Evolutionary conservation across 1,140 invertebrate genomes (phyloP), one percentile per base, ranked within the genome.

Genomic region (Drosophila littoralis): DNA sequence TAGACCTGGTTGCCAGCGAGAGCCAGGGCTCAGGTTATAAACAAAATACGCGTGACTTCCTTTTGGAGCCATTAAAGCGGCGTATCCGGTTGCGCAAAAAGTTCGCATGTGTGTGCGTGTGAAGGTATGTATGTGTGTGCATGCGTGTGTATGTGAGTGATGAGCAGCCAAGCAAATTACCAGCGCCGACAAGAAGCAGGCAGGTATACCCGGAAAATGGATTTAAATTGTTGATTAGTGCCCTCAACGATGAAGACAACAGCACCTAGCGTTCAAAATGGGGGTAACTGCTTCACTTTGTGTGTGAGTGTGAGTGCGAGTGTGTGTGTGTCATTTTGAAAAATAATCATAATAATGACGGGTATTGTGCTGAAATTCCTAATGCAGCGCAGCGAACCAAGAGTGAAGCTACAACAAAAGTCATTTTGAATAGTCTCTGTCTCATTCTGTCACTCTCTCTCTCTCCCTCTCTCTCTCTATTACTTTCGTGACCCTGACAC

Each of bases 11-110:
- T 67, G 64, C 55, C 48, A 67, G 55, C 50, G 50, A 52, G 75
- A 75, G 51, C 42, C 73, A 63, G 77, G 58, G 70, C 77, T 70
- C 80, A 65, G 63, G 85, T 81, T 90, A 90, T 90, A 91, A 91
- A 91, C 88, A 91, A 91, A 84, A 79, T 84, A 88, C 78, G 88
- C 88, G 88, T 91, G 88, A 91, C 88, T 91, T 91, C 88, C 88
- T 83, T 73, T 77, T 57, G 75, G 64, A 75, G 75, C 83, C 80
- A 91, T 91, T 88, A 81, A 88, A 88, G 77, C 82, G 80, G 85
- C 77, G 88, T 75, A 88, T 91, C 88, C 88, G 76, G 45, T 70
- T 79, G 54, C 66, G 43, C 66, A 74, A 69, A 76, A 50, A 54
- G 45, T 65, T 66, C 70, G 50, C 57, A 74, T 58, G 45, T 42